Conservation (phyloP, 1,140 invertebrate species). For the Drosophila truncata region DNA sequence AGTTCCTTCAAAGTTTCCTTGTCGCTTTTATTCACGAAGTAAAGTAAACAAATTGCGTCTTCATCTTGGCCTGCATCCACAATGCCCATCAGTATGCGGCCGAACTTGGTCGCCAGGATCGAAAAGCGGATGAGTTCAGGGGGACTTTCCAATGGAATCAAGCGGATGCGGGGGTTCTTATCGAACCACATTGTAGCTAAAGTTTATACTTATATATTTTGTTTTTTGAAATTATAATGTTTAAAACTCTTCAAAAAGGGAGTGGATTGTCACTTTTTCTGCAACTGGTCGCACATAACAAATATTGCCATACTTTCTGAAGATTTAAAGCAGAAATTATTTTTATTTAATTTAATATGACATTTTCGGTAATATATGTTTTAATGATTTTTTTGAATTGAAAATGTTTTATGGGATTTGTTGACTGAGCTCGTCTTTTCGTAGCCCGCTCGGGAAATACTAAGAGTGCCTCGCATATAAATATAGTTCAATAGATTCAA, state of each 20-base stretch:
- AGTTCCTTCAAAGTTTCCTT: constrained; percentile 24
- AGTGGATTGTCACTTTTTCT: neutral
- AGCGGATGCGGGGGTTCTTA: constrained; percentile 2
- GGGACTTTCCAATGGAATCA: constrained; percentile 11
- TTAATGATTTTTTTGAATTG: no score
- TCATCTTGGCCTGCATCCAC: constrained; percentile 11
- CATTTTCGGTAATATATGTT: no score
- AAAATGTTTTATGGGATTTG: no score
- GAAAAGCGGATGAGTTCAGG: constrained; percentile 43
- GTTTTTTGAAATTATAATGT: neutral
- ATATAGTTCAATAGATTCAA: no score
- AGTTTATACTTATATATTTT: neutral
- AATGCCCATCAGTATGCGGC: constrained; percentile 52
- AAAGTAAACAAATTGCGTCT: constrained; percentile 53
- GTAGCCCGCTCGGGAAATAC: no score
- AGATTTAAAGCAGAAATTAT: no score
- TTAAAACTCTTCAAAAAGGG: neutral
- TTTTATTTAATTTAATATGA: no score
- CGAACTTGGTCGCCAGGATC: constrained; percentile 44
- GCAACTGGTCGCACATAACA: neutral
- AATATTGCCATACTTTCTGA: no score
- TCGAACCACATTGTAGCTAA: constrained; percentile 46
- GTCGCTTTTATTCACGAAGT: constrained; percentile 52
- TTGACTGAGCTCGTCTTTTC: no score
- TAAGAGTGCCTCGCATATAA: no score